phyloP scores from a whole-genome alignment of 2,113 vertebrate species.

The Muntiacus muntjak region DNA sequence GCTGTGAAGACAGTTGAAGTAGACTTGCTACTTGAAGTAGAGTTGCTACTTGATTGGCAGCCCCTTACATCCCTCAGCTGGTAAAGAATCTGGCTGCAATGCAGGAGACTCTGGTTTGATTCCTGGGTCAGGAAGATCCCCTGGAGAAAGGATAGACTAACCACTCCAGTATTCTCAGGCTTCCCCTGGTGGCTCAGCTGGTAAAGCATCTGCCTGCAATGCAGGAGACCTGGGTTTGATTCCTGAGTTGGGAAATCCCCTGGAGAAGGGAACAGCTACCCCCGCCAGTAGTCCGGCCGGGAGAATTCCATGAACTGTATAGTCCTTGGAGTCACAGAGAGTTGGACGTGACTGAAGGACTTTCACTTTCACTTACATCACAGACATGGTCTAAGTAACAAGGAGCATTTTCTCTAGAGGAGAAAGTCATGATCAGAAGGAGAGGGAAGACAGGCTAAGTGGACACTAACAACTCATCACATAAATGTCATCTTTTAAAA shows the following conservation, averaged over 20 bases:
- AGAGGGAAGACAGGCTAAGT: not conserved
- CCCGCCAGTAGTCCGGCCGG: rapidly evolving
- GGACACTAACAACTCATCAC: not conserved
- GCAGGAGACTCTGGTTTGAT: not conserved
- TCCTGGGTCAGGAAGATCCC: not conserved
- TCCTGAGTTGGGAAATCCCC: not conserved
- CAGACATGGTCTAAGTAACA: not conserved
- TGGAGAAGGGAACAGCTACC: not conserved
- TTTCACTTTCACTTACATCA: not conserved
- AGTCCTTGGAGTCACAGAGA: not conserved
- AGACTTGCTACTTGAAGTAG: not conserved
- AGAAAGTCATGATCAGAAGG: not conserved
- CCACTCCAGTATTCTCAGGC: not conserved
- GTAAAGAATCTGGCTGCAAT: not conserved
- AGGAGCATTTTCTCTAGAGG: not conserved
- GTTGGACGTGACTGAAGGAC: not conserved
- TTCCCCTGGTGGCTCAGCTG: not conserved
- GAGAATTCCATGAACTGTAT: not conserved
- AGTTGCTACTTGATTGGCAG: not conserved
- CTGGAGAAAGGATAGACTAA: not conserved
- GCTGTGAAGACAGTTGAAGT: not conserved
- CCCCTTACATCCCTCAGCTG: not conserved
- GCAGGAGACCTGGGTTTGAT: not conserved
- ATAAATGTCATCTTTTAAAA: not conserved
- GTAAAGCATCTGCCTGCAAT: not conserved